Evolutionary conservation across 2,888 invertebrate species (phyloP).

Genomic region (Clanis bilineata): DNA sequence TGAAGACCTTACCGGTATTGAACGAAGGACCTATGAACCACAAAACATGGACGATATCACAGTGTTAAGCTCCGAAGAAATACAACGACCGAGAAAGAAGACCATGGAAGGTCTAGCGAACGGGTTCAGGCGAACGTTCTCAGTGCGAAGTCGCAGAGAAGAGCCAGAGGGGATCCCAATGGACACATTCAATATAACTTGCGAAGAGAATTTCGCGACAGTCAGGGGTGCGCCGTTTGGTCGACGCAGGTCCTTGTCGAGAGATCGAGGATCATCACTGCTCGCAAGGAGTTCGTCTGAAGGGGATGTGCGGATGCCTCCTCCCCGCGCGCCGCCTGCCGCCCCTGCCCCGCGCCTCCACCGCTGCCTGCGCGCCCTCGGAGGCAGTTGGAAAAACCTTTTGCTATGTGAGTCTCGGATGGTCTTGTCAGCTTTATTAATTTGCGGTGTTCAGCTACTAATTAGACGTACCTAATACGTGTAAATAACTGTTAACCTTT

Average conservation of each 20-base stretch:
- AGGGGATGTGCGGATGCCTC: constrained; percentile 82
- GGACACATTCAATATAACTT: constrained; percentile 64
- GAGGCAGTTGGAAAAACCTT: constrained; percentile 91
- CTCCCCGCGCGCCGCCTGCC: constrained; percentile 62
- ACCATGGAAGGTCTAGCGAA: constrained; percentile 72
- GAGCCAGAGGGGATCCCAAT: constrained; percentile 67
- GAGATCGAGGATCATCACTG: constrained; percentile 76
- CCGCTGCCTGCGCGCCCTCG: constrained; percentile 88
- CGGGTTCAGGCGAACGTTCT: constrained; percentile 73
- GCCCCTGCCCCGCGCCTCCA: constrained; percentile 80
- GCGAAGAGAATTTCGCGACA: constrained; percentile 69
- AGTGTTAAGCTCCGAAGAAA: constrained; percentile 74
- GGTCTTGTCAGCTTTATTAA: constrained; percentile 48
- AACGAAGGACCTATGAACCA: constrained; percentile 55
- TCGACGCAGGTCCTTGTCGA: constrained; percentile 70
- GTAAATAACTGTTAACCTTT: constrained; percentile 47
- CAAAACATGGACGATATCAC: constrained; percentile 72
- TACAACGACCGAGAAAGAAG: constrained; percentile 62
- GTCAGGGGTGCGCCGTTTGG: constrained; percentile 73
- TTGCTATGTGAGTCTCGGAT: constrained; percentile 86
- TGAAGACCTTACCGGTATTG: constrained; percentile 69
- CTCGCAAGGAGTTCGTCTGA: constrained; percentile 87
- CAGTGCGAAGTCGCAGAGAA: constrained; percentile 64
- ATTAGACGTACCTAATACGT: constrained; percentile 7
- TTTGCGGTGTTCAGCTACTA: constrained; percentile 30